These are phyloP conservation scores for Drosophila arizonae DNA, from an alignment of 1,140 invertebrate genomes.

Conservation along the genomic window DNA sequence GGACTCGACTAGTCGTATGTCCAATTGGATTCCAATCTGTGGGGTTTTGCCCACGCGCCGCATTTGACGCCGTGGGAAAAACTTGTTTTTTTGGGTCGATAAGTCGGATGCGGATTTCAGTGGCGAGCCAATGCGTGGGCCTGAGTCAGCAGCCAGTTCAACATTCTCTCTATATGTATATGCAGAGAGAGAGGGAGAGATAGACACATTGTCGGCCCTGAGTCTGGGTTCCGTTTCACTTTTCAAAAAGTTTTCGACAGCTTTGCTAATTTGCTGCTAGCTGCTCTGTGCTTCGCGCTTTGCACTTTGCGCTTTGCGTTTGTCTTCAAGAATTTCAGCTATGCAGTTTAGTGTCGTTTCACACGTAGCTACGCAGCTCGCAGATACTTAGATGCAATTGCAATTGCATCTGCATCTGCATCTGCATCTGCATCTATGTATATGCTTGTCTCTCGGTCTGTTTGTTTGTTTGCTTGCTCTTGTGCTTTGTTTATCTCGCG, in stretches of 20 bases:
- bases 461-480: constrained; percentile 44
- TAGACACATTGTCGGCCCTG: constrained; percentile 44
- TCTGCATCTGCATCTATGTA: constrained; percentile 1
- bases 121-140: constrained; percentile 70
- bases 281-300: background rate
- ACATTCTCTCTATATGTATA: constrained; percentile 17
- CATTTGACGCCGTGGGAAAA: constrained; percentile 43
- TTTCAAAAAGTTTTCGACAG: constrained; percentile 48
- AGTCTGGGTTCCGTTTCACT: constrained; percentile 72
- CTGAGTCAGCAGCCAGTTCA: constrained; percentile 70
- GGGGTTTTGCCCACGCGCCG: constrained; percentile 62
- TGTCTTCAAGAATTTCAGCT: constrained; percentile 40
- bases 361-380: constrained; percentile 55
- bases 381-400: constrained; percentile 37
- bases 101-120: constrained; percentile 72
- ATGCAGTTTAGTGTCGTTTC: constrained; percentile 70
- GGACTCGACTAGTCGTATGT: constrained; percentile 11
- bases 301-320: constrained; percentile 13
- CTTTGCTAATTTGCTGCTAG: constrained; percentile 19
- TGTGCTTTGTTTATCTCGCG: constrained; percentile 66
- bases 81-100: constrained; percentile 50
- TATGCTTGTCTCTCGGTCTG: background rate
- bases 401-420: constrained; percentile 34
- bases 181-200: background rate
- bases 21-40: constrained; percentile 33